Evolutionary conservation across 2,888 invertebrate genomes (phyloP), one percentile per base, ranked within the genome.

Genomic region (Timema cristinae): DNA sequence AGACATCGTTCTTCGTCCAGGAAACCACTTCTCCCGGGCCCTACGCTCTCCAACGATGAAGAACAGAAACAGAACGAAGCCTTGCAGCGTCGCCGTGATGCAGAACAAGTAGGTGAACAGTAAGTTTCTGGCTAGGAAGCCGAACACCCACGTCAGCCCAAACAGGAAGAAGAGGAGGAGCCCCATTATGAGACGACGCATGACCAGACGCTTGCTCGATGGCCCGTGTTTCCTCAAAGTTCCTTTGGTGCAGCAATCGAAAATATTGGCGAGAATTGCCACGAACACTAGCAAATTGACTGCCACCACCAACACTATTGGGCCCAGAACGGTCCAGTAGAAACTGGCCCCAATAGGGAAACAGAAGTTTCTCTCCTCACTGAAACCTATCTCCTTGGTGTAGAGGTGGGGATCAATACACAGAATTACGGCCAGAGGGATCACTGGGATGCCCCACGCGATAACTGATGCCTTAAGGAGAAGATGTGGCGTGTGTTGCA

Each of bases 81-180:
- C 88, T 78, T 89, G 88, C 32, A 88, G 75, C 0, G 88, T 87
- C 6, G 88, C 86, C 0, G 87, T 87, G n/a, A 88, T 78, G 77
- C 88, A 88, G 77, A 89, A 89, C 0, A 89, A 80, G 78, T 88
- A 69, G 48, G 67, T 56, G 56, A 16, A 71, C 11, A 70, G 32
- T 66, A 16, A 63, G 70, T 66, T 70, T 9, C 52, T 11, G 11
- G 47, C 85, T 76, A 87, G 82, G 52, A 88, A 78, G 7, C 88
- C 88, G 78, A 88, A 89, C 49, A 88, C 80, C 88, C 88, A 89
- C 0, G 87, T 85, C 2, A 88, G 80, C 0, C 88, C 88, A 16
- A 88, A 79, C 51, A 88, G 80, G 73, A 88, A 88, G 78, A 88
- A 88, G 68, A 89, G 80, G 75, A 88, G 83, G 73, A 87, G 81